These are phyloP conservation scores for Gallinago stenura DNA, from an alignment of 2,797 vertebrate species.

Conservation along the genomic window DNA sequence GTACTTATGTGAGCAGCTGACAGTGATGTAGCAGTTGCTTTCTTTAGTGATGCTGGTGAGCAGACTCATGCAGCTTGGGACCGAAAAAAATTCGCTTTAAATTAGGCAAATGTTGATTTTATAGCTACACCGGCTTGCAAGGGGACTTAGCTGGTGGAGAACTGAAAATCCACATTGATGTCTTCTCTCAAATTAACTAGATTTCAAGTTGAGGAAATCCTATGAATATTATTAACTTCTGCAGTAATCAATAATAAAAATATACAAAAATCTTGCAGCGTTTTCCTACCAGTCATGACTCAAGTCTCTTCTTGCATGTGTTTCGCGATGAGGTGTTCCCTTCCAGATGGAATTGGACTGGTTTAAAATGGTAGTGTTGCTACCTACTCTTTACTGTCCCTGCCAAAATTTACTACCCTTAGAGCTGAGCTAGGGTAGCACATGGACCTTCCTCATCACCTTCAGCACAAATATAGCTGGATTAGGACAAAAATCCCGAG, in stretches of 20 bases:
- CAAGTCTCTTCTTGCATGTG: background rate
- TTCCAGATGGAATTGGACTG: background rate
- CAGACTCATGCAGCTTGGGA: background rate
- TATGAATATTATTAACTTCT: conserved; percentile 24
- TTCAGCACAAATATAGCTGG: background rate
- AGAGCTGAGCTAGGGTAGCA: background rate
- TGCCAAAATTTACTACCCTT: background rate
- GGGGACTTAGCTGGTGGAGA: background rate
- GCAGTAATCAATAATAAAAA: background rate
- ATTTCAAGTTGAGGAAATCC: background rate
- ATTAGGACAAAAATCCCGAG: background rate
- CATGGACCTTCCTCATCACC: background rate
- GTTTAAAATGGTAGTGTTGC: fast-evolving
- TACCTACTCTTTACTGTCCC: background rate
- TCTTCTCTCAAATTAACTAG: conserved; percentile 23
- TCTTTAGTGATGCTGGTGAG: background rate
- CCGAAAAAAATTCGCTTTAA: background rate
- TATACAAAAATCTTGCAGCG: background rate
- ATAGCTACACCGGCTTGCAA: background rate
- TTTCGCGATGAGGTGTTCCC: background rate
- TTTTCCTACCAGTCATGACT: background rate
- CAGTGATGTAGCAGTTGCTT: background rate
- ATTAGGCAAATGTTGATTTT: conserved; percentile 10
- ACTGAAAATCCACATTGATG: background rate
- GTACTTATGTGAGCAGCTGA: background rate